Evolutionary conservation across 2,113 vertebrate genomes (phyloP), one percentile per base, ranked within the genome.

Genomic region (Megaleporinus macrocephalus): DNA sequence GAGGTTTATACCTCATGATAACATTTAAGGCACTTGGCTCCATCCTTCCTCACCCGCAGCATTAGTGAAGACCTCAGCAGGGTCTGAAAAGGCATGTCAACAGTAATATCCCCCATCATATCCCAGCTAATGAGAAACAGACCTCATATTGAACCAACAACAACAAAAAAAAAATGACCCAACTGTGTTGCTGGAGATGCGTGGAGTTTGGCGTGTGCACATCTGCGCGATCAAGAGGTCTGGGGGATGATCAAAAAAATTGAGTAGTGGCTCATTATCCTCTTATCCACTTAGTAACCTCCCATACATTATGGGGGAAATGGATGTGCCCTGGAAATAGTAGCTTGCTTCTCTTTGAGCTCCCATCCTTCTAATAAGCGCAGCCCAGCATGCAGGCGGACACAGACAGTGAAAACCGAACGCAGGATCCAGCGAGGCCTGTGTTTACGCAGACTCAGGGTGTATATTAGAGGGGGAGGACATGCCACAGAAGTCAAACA

Each of bases 221-320:
- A 61, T 73, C 51, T 68, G 57, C 55, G 41, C 12, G 14, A 20
- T 63, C 66, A 61, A 68, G 74, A 55, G 36, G 47, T 65, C 68
- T 29, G 26, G 65, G 63, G n/a, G 27, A 70, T 41, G 24, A 73
- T 53, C 36, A 73, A 69, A 53, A 26, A 57, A 77, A 76, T 68
- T 76, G 73, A 59, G 76, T 49, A 47, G 73, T 70, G 33, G 30
- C 78, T 84, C 62, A 73, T 85, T 84, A 81, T 87, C 73, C 77
- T 82, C 33, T 87, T 84, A 89, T 62, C 47, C 73, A 82, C 75
- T 87, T 70, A 85, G 41, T 73, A 14, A 57, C 62, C 77, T 66
- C 41, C 74, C 15, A 51, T 83, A 33, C 71, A 26, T 76, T 78
- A 78, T 61, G 57, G 18, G 53, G 13, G 16, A 73, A 81, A 82